phyloP scores from a whole-genome alignment of 2,113 vertebrate species.

The Baryphthengus martii region DNA sequence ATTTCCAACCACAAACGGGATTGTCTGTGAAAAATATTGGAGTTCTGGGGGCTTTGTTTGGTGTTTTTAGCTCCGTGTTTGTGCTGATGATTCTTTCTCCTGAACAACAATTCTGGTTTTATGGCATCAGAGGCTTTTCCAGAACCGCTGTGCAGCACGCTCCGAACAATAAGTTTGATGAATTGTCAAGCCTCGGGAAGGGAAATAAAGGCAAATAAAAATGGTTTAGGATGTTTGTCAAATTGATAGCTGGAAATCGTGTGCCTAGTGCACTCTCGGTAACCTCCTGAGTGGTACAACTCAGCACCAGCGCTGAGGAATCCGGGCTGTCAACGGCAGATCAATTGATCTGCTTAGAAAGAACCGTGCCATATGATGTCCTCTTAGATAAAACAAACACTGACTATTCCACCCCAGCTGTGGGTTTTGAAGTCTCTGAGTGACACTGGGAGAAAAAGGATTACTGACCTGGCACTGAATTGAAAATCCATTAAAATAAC shows the following conservation, averaged over 20 bases:
- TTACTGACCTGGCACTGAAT: conserved; percentile 32
- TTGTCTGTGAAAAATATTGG: neutral
- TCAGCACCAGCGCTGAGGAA: neutral
- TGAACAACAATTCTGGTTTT: neutral
- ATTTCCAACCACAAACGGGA: neutral
- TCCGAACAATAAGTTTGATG: neutral
- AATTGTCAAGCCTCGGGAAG: conserved; percentile 9
- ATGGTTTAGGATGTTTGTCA: conserved; percentile 4
- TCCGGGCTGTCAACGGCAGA: conserved; percentile 14
- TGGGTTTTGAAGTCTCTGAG: neutral
- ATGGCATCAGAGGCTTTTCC: neutral
- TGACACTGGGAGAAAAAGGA: neutral
- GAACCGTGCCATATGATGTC: neutral
- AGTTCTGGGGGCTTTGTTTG: neutral
- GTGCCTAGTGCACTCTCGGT: neutral
- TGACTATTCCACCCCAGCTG: neutral
- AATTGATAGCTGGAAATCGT: neutral
- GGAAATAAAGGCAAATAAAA: conserved; percentile 35
- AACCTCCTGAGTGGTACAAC: neutral
- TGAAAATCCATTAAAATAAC: conserved; percentile 23
- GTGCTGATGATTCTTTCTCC: neutral
- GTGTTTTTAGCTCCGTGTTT: neutral
- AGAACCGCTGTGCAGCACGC: neutral
- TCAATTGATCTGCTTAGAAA: conserved; percentile 1
- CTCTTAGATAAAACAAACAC: conserved; percentile 22